Percentiles rank a stretch among this genome's conserved stretches.
These are phyloP conservation scores for Sogatella furcifera DNA, from an alignment of 1,140 invertebrate genomes.

Conservation along the genomic window DNA sequence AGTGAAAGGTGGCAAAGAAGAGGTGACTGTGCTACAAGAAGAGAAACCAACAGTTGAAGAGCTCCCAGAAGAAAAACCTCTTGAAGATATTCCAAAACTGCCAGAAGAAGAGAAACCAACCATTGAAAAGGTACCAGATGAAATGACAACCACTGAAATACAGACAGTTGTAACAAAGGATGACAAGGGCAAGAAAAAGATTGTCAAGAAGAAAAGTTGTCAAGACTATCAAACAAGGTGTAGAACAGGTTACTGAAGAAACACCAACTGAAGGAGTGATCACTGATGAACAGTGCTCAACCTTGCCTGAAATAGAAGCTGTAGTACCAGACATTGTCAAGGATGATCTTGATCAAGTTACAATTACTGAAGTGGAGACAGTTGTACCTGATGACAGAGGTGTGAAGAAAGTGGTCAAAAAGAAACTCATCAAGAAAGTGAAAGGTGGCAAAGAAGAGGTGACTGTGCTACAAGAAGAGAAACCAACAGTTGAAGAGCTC, in stretches of 20 bases:
- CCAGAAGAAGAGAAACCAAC: too few species aligned
- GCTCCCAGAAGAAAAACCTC: neutral
- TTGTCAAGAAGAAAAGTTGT: conserved; percentile 26
- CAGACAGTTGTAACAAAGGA: conserved; percentile 6
- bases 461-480: neutral
- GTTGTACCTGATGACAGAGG: neutral
- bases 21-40: too few species aligned
- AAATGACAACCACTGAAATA: conserved; percentile 24
- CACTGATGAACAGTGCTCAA: conserved; percentile 6
- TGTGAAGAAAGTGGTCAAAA: conserved; percentile 5
- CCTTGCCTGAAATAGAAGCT: conserved; percentile 18
- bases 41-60: too few species aligned
- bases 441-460: conserved; percentile 9
- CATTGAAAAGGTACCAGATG: conserved; percentile 20
- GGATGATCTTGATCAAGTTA: conserved; percentile 26
- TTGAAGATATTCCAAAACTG: neutral
- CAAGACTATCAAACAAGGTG: conserved; percentile 17
- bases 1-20: too few species aligned
- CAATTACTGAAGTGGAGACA: conserved; percentile 32
- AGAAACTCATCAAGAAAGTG: conserved; percentile 8
- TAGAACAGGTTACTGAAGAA: conserved; percentile 25
- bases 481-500: neutral
- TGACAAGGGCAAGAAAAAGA: conserved; percentile 17
- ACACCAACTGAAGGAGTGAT: conserved; percentile 8
- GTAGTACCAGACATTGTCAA: conserved; percentile 12